Evolutionary conservation across 1,140 invertebrate genomes (phyloP).

Genomic region (Ceratosolen fusciceps): DNA sequence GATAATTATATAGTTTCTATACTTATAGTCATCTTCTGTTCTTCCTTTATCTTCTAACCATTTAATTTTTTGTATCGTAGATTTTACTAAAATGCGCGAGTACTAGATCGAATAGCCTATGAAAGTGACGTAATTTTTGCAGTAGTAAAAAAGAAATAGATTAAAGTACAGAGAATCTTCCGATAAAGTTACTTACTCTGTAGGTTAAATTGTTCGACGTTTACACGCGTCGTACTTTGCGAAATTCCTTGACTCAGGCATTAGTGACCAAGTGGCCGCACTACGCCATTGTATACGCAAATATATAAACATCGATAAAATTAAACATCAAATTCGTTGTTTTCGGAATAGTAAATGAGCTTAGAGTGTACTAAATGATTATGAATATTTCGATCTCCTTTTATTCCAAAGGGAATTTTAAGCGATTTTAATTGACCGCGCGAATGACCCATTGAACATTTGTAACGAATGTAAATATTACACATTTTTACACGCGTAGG

Average conservation of each 20-base stretch:
- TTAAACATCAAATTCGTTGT: too few relatives aligned
- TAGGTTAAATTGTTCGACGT: constrained; percentile 31
- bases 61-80: not conserved
- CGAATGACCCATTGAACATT: too few relatives aligned
- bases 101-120: too few relatives aligned
- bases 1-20: not conserved
- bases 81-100: not conserved
- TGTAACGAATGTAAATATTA: too few relatives aligned
- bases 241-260: constrained; percentile 48
- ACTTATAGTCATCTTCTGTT: not conserved
- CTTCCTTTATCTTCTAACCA: not conserved
- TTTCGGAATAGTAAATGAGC: too few relatives aligned
- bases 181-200: not conserved
- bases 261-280: constrained; percentile 47
- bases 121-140: not conserved
- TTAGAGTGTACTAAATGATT: too few relatives aligned
- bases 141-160: not conserved
- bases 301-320: too few relatives aligned
- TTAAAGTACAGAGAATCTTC: not conserved
- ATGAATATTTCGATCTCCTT: too few relatives aligned
- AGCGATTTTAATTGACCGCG: too few relatives aligned
- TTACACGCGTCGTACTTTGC: constrained; percentile 41
- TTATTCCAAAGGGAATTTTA: too few relatives aligned
- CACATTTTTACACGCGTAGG: too few relatives aligned
- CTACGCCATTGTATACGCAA: constrained; percentile 29